Conservation (phyloP, 2,888 invertebrate species). For the Dryomyza anilis region DNA sequence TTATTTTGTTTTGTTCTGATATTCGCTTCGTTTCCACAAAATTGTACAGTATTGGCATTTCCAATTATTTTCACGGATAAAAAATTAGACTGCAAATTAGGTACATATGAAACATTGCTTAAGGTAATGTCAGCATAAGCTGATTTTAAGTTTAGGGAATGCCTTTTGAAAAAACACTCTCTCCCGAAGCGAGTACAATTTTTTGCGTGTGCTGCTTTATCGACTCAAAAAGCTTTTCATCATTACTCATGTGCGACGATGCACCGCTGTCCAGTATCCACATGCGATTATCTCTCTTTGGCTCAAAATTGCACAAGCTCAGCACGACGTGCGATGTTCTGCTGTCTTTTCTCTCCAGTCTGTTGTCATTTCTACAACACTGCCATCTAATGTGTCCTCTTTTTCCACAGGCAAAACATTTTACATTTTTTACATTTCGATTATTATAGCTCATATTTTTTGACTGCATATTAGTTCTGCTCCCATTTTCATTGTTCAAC, state of each 20-base stretch:
- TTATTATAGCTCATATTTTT: no score
- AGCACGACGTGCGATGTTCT: neutral
- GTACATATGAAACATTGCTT: neutral
- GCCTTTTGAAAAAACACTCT: neutral
- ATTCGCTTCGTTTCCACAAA: slow-evolving; percentile 16
- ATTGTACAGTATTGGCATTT: no score
- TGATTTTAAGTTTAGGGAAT: neutral
- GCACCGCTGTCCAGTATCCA: slow-evolving; percentile 1
- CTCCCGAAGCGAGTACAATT: neutral
- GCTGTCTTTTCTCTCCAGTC: neutral
- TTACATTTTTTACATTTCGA: neutral
- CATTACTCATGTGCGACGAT: no score
- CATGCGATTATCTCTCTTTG: neutral
- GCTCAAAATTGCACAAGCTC: neutral
- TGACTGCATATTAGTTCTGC: no score
- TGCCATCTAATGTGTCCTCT: neutral
- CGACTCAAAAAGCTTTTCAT: neutral
- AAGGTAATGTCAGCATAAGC: neutral
- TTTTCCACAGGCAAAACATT: neutral
- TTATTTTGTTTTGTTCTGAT: slow-evolving; percentile 12
- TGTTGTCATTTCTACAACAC: neutral
- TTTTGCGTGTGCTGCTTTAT: neutral
- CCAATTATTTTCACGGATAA: slow-evolving; percentile 28
- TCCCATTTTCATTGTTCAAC: neutral
- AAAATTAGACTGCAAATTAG: slow-evolving; percentile 13